Conservation (phyloP, 2,113 vertebrate species). For the Hiodon tergisus region DNA sequence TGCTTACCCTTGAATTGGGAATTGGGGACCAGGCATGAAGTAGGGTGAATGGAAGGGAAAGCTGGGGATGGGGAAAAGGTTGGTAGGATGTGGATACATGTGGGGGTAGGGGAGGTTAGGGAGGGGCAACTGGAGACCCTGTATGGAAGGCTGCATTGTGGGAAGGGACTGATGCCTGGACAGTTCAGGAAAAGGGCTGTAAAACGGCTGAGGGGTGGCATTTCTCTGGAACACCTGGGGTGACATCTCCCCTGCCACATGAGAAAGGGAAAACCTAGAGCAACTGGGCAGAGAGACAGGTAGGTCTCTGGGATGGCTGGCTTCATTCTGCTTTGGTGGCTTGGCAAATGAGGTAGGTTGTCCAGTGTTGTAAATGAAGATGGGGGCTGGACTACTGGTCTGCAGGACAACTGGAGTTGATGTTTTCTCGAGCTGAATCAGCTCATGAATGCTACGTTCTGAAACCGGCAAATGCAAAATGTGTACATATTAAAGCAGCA, state of each 20-base stretch:
- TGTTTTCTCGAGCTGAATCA: background rate
- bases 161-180: slow-evolving; percentile 46
- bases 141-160: slow-evolving; percentile 49
- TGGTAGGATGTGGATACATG: slow-evolving; percentile 43
- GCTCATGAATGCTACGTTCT: slow-evolving; percentile 17
- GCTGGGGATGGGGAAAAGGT: slow-evolving; percentile 44
- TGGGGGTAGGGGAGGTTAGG: slow-evolving; percentile 49
- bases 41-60: slow-evolving; percentile 58
- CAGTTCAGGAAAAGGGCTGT: slow-evolving; percentile 41
- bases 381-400: slow-evolving; percentile 45
- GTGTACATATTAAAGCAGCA: too few species aligned
- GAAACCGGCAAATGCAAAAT: background rate
- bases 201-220: slow-evolving; percentile 46
- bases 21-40: slow-evolving; percentile 60
- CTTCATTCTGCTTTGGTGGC: slow-evolving; percentile 45
- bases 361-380: slow-evolving; percentile 42
- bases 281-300: slow-evolving; percentile 25
- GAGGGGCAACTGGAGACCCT: slow-evolving; percentile 48
- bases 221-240: slow-evolving; percentile 45
- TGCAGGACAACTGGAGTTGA: slow-evolving; percentile 51
- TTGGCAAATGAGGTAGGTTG: slow-evolving; percentile 43
- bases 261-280: slow-evolving; percentile 49
- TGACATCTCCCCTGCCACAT: slow-evolving; percentile 46
- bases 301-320: slow-evolving; percentile 38
- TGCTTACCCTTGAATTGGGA: slow-evolving; percentile 67